These are phyloP conservation scores for Seladonia tumulorum DNA, from an alignment of 2,888 invertebrate genomes.

Conservation along the genomic window DNA sequence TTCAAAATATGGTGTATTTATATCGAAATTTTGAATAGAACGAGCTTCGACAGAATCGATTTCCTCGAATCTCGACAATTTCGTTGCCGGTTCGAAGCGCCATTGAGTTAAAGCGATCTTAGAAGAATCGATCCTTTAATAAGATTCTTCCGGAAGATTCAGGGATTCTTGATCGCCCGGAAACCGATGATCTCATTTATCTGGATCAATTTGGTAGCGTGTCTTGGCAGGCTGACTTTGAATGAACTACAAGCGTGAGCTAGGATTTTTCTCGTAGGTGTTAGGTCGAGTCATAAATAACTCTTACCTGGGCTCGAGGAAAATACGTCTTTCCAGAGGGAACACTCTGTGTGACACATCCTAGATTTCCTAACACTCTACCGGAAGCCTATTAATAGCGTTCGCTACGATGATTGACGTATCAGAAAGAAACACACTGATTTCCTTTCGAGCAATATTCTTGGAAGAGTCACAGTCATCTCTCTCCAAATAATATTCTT, in stretches of 20 bases:
- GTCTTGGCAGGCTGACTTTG: neutral
- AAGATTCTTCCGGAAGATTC: neutral
- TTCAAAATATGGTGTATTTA: no score
- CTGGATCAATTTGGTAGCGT: neutral
- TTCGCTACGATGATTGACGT: neutral
- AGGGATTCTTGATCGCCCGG: neutral
- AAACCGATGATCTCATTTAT: neutral
- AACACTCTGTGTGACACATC: neutral
- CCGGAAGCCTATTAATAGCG: constrained; percentile 2
- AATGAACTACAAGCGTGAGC: neutral
- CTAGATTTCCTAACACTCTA: neutral
- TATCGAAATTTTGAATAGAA: no score
- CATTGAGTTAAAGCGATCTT: neutral
- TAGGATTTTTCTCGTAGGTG: neutral
- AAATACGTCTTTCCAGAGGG: neutral
- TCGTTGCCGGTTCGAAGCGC: neutral
- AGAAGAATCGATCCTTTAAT: neutral
- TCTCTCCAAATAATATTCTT: neutral
- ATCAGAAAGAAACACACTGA: neutral
- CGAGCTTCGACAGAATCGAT: neutral
- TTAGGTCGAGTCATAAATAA: neutral
- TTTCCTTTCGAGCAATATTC: neutral
- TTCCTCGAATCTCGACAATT: neutral
- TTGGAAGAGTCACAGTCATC: neutral
- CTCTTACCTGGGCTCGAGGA: neutral